Base-by-base conservation (phyloP, 2,113 vertebrate genomes). In the Clarias gariepinus region DNA sequence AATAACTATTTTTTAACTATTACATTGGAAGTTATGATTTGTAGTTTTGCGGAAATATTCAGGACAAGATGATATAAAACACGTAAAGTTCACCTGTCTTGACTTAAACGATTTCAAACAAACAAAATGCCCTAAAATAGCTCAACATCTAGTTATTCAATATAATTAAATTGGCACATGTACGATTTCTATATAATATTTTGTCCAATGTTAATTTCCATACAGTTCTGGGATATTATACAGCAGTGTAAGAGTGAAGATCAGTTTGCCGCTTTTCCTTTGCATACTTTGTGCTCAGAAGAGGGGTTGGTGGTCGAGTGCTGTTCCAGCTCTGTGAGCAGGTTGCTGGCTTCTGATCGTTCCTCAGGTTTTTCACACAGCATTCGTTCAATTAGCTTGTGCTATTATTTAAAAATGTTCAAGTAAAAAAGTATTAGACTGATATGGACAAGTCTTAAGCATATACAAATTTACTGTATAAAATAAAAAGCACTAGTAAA, bases 301-400 rank as follows among this genome's bases (percentile, higher is more conserved):
- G 41, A 52, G 21, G 76, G 19, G n/a, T 41, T 52, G 12, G 4
- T 1, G 12, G 30, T 23, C 2, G 4, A 0, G 19, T 57, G 82
- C 10, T 74, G 8, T 0, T 89, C 15, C 85, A 94, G 88, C 8
- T 87, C 2, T 23, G 0, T 18, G 30, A 84, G 81, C 0, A 95
- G 19, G 0, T 33, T 0, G 0, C 23, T 66, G 0, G 94, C 93
- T 23, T 93, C 91, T 47, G 91, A 93, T 90, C 94, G 89, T 2
- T 84, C 57, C 30, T 88, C 41, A 83, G 94, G 92, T 0, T 87
- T 64, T 69, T 66, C 8, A 87, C 53, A 33, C 84, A 95, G 87
- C 93, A 94, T 92, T 19, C 18, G 66, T 7, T 68, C n/a, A 2
- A 95, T 93, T 13, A 93, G 81, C n/a, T 66, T 74, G 66, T 58